phyloP scores from a whole-genome alignment of 2,113 vertebrate species.

The Cynopterus brachyotis region DNA sequence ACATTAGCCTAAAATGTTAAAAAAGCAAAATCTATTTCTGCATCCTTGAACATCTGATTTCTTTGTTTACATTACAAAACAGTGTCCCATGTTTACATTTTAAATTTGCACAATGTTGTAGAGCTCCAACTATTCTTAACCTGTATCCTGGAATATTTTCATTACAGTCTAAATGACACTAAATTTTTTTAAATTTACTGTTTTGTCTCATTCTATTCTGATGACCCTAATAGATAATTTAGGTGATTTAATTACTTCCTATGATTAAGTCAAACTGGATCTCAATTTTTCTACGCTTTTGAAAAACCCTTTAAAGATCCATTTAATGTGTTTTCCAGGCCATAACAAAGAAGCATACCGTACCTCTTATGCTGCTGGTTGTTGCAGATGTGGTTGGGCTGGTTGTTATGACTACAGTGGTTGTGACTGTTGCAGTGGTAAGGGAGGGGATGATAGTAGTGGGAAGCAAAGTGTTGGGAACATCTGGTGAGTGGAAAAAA shows the following conservation, averaged over 20 bases:
- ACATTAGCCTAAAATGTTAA: not conserved
- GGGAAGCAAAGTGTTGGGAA: slow-evolving; percentile 95
- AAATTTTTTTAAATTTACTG: slow-evolving; percentile 53
- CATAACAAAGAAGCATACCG: slow-evolving; percentile 90
- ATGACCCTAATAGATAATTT: not conserved
- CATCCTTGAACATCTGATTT: not conserved
- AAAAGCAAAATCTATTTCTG: not conserved
- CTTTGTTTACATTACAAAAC: not conserved
- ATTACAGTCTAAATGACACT: not conserved
- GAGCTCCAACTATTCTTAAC: not conserved
- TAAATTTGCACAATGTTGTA: not conserved
- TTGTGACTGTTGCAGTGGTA: slow-evolving; percentile 95
- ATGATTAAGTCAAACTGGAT: not conserved
- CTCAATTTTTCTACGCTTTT: slow-evolving; percentile 1
- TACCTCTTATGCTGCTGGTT: slow-evolving; percentile 94
- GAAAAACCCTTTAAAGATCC: slow-evolving; percentile 39
- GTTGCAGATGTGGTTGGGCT: slow-evolving; percentile 91
- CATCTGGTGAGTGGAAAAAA: slow-evolving; percentile 95
- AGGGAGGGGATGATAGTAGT: slow-evolving; percentile 95
- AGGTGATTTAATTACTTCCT: slow-evolving; percentile 39
- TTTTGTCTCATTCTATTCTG: slow-evolving; percentile 54
- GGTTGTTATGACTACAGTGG: slow-evolving; percentile 92
- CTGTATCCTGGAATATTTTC: not conserved
- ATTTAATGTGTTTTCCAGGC: slow-evolving; percentile 77
- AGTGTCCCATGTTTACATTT: not conserved